Base-by-base conservation (phyloP, 2,797 vertebrate species). In the Serranus cabrilla region DNA sequence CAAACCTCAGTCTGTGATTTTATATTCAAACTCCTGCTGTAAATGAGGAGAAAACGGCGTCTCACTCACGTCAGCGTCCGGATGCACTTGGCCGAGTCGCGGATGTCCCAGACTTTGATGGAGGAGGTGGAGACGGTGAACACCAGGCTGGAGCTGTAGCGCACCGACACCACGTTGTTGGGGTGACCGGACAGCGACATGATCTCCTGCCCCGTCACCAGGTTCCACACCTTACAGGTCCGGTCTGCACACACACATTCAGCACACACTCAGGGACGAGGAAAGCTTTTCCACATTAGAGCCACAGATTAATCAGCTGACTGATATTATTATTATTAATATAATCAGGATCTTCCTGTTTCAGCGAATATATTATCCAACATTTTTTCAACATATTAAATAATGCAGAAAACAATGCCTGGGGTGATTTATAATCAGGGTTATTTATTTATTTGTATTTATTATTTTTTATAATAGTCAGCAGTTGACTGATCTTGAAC, bases 71-170 rank as follows among this genome's bases (percentile, higher is more conserved):
- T 96, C 49, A 99, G 83, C 0, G 96, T 98, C 20, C 96, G 96
- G 87, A 99, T 96, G 82, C 98, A 99, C 87, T 97, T 99, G 31
- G 98, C 97, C 0, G 97, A 97, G 85, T 99, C 98, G 40, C 98
- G 95, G 89, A 99, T 99, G 89, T 99, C 98, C 98, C 98, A 99
- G 85, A 99, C 97, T 87, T 99, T 99, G 94, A 99, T 96, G 83
- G 97, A 97, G 87, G 96, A 98, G 64, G 97, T 99, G 81, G 98
- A 99, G 70, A 98, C 95, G 2, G 97, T 98, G 94, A 99, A 99
- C 80, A 99, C 98, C 87, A 99, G 76, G 76, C 98, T 97, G 80
- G 97, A 97, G 91, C 97, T 97, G 79, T 99, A 99, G 84, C 97
- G 98, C 60, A 99, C 92, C 1, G 98, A 99, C 83, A 99, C 97